These are phyloP conservation scores for Sebastes itinus DNA, from an alignment of 2,797 vertebrate genomes.

Conservation along the genomic window DNA sequence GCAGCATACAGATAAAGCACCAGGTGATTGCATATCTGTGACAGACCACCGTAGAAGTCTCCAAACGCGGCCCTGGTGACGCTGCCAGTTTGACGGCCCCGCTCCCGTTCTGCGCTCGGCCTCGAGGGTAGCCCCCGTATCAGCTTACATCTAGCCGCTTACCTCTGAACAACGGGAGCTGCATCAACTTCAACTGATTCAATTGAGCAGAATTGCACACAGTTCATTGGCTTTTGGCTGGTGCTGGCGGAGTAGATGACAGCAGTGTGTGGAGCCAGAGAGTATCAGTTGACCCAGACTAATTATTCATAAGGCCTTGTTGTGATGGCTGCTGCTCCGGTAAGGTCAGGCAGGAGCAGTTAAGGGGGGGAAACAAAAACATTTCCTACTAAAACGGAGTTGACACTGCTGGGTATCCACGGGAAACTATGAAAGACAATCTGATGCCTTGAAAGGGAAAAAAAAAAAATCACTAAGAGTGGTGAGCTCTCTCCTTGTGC, in stretches of 20 bases:
- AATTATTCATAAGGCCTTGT: slow-evolving; percentile 79
- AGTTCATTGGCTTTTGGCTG: slow-evolving; percentile 70
- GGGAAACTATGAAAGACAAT: slow-evolving; percentile 43
- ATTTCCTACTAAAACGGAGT: slow-evolving; percentile 58
- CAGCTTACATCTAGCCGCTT: slow-evolving; percentile 64
- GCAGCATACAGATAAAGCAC: slow-evolving; percentile 61
- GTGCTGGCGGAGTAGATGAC: slow-evolving; percentile 56
- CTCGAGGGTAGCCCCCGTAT: slow-evolving; percentile 46
- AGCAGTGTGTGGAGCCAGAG: slow-evolving; percentile 53
- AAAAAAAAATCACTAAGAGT: background rate
- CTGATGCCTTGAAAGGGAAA: slow-evolving; percentile 16
- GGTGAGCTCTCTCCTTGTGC: slow-evolving; percentile 2
- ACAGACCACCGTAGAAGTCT: slow-evolving; percentile 64
- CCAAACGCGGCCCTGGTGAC: slow-evolving; percentile 36
- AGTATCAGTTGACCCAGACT: slow-evolving; percentile 77
- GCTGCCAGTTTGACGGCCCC: slow-evolving; percentile 58
- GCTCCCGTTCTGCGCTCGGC: slow-evolving; percentile 56
- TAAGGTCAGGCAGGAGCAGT: slow-evolving; percentile 61
- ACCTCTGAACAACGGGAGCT: slow-evolving; percentile 62
- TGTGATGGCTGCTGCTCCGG: slow-evolving; percentile 67
- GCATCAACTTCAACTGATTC: slow-evolving; percentile 66
- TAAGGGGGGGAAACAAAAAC: slow-evolving; percentile 58
- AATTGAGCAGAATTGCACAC: slow-evolving; percentile 64
- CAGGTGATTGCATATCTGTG: slow-evolving; percentile 66
- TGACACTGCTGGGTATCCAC: slow-evolving; percentile 33